Percentiles rank a stretch among this genome's conserved stretches.
Evolutionary conservation across 2,888 invertebrate species (phyloP).

Genomic region (Eupithecia dodoneata): DNA sequence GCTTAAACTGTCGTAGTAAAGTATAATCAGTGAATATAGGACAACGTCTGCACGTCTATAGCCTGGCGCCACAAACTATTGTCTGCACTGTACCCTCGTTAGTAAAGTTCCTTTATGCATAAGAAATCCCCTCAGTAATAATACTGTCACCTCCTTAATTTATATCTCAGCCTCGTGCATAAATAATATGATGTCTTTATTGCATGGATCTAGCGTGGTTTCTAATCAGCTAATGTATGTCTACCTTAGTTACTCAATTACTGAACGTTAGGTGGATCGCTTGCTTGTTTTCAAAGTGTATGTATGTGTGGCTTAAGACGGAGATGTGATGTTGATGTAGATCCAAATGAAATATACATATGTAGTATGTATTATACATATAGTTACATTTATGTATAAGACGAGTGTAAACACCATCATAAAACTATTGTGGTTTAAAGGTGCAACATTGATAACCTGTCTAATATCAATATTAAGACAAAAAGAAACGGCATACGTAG

Average conservation of each 20-base stretch:
- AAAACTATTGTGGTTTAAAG: no score
- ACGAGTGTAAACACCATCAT: no score
- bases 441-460: no score
- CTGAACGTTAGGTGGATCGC: neutral
- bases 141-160: slow-evolving; percentile 29
- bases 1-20: neutral
- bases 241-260: neutral
- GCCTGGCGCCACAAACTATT: slow-evolving; percentile 24
- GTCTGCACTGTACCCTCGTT: slow-evolving; percentile 23
- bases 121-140: slow-evolving; percentile 28
- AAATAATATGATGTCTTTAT: slow-evolving; percentile 30
- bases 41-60: slow-evolving; percentile 19
- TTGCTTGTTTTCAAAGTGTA: neutral
- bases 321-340: no score
- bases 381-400: no score
- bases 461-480: no score
- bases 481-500: no score
- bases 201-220: slow-evolving; percentile 5
- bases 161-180: slow-evolving; percentile 25
- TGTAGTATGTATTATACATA: no score
- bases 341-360: no score
- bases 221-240: slow-evolving; percentile 28
- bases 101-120: slow-evolving; percentile 30
- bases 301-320: neutral
- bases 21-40: neutral